Base-by-base conservation (phyloP, 2,113 vertebrate species). In the Arothron firmamentum region DNA sequence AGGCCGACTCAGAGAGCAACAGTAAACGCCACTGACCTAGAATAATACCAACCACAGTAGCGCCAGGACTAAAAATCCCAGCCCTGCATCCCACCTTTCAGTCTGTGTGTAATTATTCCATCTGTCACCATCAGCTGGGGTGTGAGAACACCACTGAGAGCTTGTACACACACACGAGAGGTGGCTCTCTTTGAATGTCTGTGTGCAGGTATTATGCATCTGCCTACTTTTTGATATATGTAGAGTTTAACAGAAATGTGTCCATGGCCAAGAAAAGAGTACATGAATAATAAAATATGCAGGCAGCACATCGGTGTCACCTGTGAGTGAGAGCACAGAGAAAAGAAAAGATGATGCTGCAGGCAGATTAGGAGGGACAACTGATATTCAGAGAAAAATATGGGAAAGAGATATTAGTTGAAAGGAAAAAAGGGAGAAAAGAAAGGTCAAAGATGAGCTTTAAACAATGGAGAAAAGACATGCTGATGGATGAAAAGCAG, bases 51-150 rank as follows among this genome's bases (percentile, higher is more conserved):
- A 83, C 80, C 71, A 51, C 68, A 72, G 81, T 72, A 81, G 73
- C 66, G 65, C 56, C 69, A 80, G 65, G 34, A 38, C 34, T 10
- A 78, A 67, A 82, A 81, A 75, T 73, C 81, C 75, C 48, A 51
- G 75, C 77, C 72, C 78, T 76, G 78, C 75, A 85, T 83, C 83
- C 85, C 82, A 78, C 76, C 76, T 86, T 70, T 80, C 77, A 83
- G 82, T 81, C 85, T 85, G 68, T 65, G 84, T 83, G 83, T 85
- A 80, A 82, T 85, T 79, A 85, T 83, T 90, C 83, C 85, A 89
- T 89, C 86, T 88, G 88, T 87, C 80, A 83, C 78, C 79, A 75
- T 84, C 82, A 86, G 84, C 80, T 80, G 79, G 78, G 75, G 73
- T 82, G 85, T 72, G 65, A 83, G 82, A 83, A 81, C 72, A 52